Conservation (phyloP, 2,888 invertebrate genomes). For the Leptinotarsa rubiginosa region DNA sequence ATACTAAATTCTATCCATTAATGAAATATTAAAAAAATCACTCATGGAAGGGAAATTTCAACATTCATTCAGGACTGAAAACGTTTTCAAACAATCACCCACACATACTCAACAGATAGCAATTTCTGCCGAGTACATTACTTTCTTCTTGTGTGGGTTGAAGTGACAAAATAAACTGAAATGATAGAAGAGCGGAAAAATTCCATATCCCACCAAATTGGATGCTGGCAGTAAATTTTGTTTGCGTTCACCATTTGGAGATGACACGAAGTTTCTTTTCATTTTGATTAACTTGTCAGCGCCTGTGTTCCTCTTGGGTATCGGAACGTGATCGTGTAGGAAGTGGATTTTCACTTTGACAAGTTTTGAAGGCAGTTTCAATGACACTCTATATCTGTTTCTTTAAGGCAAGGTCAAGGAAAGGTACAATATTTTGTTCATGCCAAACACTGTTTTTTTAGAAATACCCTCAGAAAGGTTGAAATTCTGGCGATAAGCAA, state of each 20-base stretch:
- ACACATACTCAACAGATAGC: constrained; percentile 5
- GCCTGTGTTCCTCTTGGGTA: background rate
- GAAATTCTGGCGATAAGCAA: too few species aligned
- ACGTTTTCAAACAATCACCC: background rate
- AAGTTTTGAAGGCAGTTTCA: background rate
- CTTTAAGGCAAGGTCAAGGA: too few species aligned
- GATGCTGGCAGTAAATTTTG: constrained; percentile 18
- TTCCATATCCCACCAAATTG: constrained; percentile 23
- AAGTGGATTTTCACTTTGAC: background rate
- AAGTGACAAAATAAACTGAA: constrained; percentile 22
- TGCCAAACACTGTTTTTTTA: too few species aligned
- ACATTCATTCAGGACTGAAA: background rate
- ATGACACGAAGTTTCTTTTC: constrained; percentile 12
- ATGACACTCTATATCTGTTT: too few species aligned
- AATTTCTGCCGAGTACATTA: constrained; percentile 7
- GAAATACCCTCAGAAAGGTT: too few species aligned
- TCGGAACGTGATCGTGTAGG: constrained; percentile 10
- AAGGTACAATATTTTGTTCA: too few species aligned
- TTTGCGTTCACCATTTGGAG: constrained; percentile 16
- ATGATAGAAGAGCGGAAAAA: constrained; percentile 15
- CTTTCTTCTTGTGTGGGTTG: constrained; percentile 14
- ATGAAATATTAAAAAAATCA: background rate
- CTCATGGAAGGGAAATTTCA: background rate
- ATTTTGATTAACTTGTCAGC: constrained; percentile 15
- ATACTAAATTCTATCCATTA: background rate